phyloP scores from a whole-genome alignment of 2,113 vertebrate species.

The Xiphorhynchus elegans region DNA sequence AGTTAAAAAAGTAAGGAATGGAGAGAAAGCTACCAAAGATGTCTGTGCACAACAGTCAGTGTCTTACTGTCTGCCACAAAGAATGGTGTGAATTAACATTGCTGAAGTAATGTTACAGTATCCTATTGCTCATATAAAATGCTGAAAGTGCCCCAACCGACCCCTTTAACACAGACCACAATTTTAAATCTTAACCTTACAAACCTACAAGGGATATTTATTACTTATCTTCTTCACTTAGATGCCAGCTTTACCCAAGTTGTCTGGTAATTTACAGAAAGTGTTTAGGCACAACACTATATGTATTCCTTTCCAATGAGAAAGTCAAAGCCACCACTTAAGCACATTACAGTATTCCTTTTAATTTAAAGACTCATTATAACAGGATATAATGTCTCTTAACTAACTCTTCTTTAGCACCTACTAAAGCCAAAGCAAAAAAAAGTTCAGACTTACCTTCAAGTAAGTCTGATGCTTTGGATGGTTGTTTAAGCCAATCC shows the following conservation, averaged over 20 bases:
- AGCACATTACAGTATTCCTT: neutral
- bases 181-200: neutral
- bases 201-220: neutral
- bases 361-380: neutral
- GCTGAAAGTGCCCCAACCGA: neutral
- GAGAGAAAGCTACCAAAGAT: neutral
- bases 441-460: neutral
- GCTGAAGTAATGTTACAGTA: neutral
- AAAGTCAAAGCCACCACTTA: neutral
- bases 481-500: neutral
- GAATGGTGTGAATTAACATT: neutral
- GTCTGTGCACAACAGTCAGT: neutral
- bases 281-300: neutral
- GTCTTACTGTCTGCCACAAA: neutral
- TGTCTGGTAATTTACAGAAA: neutral
- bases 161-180: neutral
- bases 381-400: neutral
- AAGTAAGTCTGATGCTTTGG: neutral
- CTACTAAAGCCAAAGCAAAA: neutral
- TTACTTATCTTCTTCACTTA: neutral
- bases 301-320: neutral
- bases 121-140: neutral
- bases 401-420: neutral
- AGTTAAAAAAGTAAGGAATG: neutral
- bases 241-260: neutral